Evolutionary conservation across 2,888 invertebrate species (phyloP).

Genomic region (Macrophya alboannulata): DNA sequence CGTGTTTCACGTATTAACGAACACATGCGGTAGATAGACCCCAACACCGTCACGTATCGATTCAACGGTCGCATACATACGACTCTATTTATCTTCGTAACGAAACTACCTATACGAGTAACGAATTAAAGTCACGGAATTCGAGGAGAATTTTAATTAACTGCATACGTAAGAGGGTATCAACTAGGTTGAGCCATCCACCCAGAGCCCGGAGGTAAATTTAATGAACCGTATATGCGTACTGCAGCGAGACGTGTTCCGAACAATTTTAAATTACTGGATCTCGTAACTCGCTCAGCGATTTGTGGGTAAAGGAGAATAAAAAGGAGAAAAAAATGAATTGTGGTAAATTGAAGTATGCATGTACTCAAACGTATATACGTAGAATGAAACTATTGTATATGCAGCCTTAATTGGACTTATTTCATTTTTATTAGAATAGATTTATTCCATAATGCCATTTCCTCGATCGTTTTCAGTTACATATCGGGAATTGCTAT

Average conservation of each 20-base stretch:
- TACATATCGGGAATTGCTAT: conserved; percentile 89
- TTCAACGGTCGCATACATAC: neutral
- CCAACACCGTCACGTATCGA: neutral
- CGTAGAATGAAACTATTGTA: neutral
- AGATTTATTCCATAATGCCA: neutral
- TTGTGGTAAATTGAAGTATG: neutral
- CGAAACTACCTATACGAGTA: conserved; percentile 1
- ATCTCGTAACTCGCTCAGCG: neutral
- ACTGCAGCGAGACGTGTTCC: neutral
- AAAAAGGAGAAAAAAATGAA: neutral
- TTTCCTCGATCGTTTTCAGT: conserved; percentile 77
- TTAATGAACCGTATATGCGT: neutral
- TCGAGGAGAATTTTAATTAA: conserved; percentile 41
- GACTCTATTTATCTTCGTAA: conserved; percentile 23
- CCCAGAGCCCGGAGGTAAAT: neutral
- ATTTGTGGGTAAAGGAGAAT: neutral
- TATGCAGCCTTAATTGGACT: too few species aligned
- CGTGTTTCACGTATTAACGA: neutral
- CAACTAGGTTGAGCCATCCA: neutral
- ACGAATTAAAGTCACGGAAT: conserved; percentile 25
- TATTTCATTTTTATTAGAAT: too few species aligned
- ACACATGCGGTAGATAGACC: neutral
- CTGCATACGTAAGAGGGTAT: conserved; percentile 20
- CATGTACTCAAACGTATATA: neutral
- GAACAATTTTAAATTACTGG: neutral